Conservation (phyloP, 2,797 vertebrate genomes). For the Strix occidentalis region DNA sequence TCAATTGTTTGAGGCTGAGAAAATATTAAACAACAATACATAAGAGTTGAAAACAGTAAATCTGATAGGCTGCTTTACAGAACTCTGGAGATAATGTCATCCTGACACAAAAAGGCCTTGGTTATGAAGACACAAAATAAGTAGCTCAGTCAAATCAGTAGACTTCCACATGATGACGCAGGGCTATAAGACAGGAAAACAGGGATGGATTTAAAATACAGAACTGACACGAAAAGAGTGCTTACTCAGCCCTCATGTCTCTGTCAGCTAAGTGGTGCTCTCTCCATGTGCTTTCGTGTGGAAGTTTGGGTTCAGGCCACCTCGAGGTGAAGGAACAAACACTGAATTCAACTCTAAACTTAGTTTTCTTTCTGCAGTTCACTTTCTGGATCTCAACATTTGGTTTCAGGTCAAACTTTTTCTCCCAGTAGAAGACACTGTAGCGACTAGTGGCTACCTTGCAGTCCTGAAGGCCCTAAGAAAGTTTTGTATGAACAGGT, state of each 20-base stretch:
- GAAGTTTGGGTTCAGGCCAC: neutral
- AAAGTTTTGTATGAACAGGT: neutral
- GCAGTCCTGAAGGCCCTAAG: neutral
- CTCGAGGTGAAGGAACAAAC: neutral
- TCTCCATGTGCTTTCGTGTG: neutral
- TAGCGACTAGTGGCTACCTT: neutral
- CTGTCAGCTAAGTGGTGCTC: neutral
- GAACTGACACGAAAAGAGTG: neutral
- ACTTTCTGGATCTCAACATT: neutral
- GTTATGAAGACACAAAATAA: neutral
- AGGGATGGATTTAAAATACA: neutral
- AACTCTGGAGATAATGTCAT: neutral
- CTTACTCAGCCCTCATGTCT: neutral
- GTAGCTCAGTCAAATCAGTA: neutral
- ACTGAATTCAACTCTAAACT: neutral
- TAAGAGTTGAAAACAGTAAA: neutral
- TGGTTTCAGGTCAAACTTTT: neutral
- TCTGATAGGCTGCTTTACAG: neutral
- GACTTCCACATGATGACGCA: neutral
- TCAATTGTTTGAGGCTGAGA: neutral
- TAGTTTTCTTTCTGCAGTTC: neutral
- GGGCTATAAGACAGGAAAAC: neutral
- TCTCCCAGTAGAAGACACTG: neutral
- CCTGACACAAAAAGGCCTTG: fast-evolving
- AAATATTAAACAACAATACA: neutral